phyloP scores from a whole-genome alignment of 2,888 invertebrate species.

The Epinotia ramella region DNA sequence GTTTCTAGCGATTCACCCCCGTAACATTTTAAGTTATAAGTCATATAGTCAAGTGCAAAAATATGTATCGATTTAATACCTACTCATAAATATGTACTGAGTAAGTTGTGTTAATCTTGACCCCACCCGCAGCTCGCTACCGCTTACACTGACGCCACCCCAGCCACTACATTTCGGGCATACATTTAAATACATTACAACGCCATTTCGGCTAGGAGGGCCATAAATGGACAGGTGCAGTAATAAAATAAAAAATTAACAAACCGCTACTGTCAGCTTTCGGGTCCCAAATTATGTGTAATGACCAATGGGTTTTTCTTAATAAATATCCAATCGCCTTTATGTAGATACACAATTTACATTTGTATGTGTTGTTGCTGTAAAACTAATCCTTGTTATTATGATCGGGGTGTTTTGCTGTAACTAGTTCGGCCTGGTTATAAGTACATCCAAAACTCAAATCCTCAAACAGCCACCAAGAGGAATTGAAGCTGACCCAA shows the following conservation, averaged over 20 bases:
- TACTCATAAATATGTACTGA: no score
- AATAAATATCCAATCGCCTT: conserved; percentile 2
- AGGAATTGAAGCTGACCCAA: no score
- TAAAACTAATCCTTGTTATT: neutral
- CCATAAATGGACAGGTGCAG: conserved; percentile 71
- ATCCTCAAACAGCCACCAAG: no score
- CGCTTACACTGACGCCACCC: conserved; percentile 55
- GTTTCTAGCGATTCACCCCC: no score
- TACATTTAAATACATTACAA: conserved; percentile 81
- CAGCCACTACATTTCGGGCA: conserved; percentile 63
- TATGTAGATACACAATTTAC: conserved; percentile 2
- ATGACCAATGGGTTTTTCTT: conserved; percentile 35
- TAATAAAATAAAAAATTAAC: conserved; percentile 68
- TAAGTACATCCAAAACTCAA: no score
- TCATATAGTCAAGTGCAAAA: no score
- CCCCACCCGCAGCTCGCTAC: conserved; percentile 1
- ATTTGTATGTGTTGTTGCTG: neutral
- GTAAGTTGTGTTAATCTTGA: no score
- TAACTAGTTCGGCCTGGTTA: no score
- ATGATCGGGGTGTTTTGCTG: neutral
- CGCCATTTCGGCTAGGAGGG: conserved; percentile 64
- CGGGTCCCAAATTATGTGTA: conserved; percentile 50
- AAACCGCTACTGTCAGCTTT: conserved; percentile 65
- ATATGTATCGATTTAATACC: no score
- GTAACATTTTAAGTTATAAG: no score